Conservation (phyloP, 2,888 invertebrate species). For the Myopa testacea region DNA sequence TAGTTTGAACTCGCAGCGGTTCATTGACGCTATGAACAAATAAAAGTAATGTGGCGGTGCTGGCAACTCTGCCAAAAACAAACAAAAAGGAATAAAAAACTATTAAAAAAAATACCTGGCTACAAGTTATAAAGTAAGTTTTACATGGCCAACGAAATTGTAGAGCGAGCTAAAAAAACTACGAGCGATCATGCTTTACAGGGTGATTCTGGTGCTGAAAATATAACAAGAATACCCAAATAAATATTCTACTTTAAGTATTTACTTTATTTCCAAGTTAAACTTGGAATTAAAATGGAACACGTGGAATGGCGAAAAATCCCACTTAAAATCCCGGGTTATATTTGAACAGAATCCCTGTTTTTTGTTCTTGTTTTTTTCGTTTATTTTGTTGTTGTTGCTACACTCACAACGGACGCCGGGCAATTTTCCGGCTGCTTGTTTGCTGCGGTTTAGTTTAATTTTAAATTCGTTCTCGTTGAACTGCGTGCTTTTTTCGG, state of each 20-base stretch:
- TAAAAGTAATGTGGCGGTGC: background rate
- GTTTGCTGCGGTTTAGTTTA: constrained; percentile 39
- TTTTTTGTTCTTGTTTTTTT: background rate
- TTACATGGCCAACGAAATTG: background rate
- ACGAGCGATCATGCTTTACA: background rate
- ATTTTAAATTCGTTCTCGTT: constrained; percentile 35
- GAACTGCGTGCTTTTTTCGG: constrained; percentile 12
- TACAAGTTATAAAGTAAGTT: background rate
- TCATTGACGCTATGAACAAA: constrained; percentile 9
- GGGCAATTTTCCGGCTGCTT: constrained; percentile 11
- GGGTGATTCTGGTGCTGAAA: too few species aligned
- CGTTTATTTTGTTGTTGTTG: background rate
- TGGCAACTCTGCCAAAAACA: constrained; percentile 2
- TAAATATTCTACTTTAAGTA: too few species aligned
- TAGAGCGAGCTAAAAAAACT: background rate
- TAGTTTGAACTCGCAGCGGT: background rate
- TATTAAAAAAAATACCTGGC: background rate
- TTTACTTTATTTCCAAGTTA: background rate
- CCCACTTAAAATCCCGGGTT: background rate
- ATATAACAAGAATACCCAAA: too few species aligned
- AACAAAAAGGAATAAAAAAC: background rate
- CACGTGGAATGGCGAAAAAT: background rate
- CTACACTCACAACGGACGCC: background rate
- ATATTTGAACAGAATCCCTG: background rate
- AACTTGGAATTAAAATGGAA: background rate